These are phyloP conservation scores for Periphyllus acericola DNA, from an alignment of 2,888 invertebrate species.

Conservation along the genomic window DNA sequence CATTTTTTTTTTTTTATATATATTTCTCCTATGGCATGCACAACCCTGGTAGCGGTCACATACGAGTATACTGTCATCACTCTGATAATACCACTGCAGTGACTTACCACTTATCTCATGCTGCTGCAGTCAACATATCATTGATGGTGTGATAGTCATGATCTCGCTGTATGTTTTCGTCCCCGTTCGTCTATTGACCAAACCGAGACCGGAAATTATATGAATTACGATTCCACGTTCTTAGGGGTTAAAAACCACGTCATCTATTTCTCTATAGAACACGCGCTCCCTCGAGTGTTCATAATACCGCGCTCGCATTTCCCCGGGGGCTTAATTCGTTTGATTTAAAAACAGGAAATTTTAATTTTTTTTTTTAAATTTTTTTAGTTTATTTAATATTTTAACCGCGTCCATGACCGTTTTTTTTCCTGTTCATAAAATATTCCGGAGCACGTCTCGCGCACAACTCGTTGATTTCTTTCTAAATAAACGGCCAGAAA, in stretches of 20 bases:
- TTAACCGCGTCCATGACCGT: neutral
- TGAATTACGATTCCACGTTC: no score
- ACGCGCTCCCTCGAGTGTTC: neutral
- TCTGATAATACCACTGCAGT: neutral
- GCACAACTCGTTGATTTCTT: neutral
- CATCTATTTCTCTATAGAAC: neutral
- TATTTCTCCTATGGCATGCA: no score
- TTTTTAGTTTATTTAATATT: neutral
- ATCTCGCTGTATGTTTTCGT: no score
- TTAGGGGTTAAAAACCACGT: neutral
- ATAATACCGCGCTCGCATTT: neutral
- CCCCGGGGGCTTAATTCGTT: neutral
- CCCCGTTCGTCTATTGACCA: no score
- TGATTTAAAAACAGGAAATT: neutral
- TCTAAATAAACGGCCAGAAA: neutral
- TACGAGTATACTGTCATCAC: neutral
- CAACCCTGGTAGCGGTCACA: no score
- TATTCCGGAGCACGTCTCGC: neutral
- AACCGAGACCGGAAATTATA: no score
- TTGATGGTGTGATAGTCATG: no score
- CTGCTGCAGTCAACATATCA: no score
- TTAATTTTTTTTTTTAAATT: neutral
- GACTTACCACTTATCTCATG: no score
- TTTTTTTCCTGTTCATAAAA: neutral
- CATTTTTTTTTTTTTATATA: neutral